Conservation (phyloP, 2,113 vertebrate species). For the Micronycteris hirsuta region DNA sequence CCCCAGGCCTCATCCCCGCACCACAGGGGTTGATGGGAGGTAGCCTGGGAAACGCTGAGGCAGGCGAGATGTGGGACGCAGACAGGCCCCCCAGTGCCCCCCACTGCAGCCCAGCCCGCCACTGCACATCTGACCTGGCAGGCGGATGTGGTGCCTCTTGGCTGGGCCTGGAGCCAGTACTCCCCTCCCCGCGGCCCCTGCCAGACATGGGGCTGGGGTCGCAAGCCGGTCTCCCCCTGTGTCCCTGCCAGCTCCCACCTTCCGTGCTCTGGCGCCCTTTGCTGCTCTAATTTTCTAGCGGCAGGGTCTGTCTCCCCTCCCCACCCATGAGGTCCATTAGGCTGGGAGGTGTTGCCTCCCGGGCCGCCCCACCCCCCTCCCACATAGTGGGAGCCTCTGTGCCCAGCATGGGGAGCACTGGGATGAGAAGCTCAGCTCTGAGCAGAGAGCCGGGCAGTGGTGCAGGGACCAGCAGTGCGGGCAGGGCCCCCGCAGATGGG, state of each 20-base stretch:
- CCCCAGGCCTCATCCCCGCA: neutral
- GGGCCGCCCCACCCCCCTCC: neutral
- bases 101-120: neutral
- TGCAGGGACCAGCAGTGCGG: neutral
- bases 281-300: neutral
- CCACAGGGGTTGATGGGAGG: slow-evolving; percentile 49
- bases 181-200: neutral
- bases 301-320: neutral
- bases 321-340: fast-evolving
- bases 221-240: neutral
- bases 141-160: neutral
- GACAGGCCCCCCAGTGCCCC: neutral
- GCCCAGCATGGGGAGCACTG: neutral
- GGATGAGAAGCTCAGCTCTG: neutral
- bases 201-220: neutral
- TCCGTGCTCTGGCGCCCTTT: neutral
- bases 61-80: slow-evolving; percentile 17
- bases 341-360: neutral
- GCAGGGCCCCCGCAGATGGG: neutral
- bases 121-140: fast-evolving
- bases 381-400: neutral
- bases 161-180: neutral
- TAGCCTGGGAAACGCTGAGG: slow-evolving; percentile 60
- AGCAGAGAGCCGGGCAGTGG: neutral
- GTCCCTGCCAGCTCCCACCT: fast-evolving